Base-by-base conservation (phyloP, 2,888 invertebrate genomes). In the Anoncus sp. region DNA sequence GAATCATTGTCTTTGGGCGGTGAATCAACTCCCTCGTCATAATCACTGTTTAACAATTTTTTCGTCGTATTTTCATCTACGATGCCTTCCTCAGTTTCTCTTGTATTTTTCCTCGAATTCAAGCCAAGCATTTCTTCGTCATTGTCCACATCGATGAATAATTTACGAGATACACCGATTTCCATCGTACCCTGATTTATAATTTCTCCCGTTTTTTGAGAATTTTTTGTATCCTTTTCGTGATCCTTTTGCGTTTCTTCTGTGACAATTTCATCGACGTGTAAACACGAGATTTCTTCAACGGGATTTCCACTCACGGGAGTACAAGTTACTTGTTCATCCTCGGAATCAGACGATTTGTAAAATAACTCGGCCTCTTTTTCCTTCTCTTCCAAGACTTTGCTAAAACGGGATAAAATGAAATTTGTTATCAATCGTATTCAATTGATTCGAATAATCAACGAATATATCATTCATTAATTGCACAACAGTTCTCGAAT, bases 281-380 rank as follows among this genome's bases (percentile, higher is more conserved):
- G 1, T 2, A n/a, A 7, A 10, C 16, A 22, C 10, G 67, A 16
- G 12, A 22, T 20, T 40, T 57, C 51, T 20, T 71, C 53, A 9
- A 6, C 16, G 10, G 35, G 27, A 24, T 18, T 47, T 20, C 51
- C 20, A 66, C 31, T 75, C 38, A 43, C 16, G 12, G 60, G 62
- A 16, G 47, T 73, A 24, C 20, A n/a, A 31, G n/a, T 40, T 7
- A 14, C 9, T 40, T 57, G 22, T 22, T 90, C 90, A 49, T 88
- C 87, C 77, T 92, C 93, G 14, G 93, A 92, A 81, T 94, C 94
- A 77, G 93, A 93, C 82, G 96, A 96, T 91, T 96, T 95, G 84
- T 95, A 97, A 86, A 97, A 94, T 84, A 94, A 93, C 84, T 95
- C 94, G 65, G 96, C 94, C 91, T 96, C 95, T 88, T 95, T 95